These are phyloP conservation scores for Chrysotoxum bicinctum DNA, from an alignment of 2,888 invertebrate genomes.

Conservation along the genomic window DNA sequence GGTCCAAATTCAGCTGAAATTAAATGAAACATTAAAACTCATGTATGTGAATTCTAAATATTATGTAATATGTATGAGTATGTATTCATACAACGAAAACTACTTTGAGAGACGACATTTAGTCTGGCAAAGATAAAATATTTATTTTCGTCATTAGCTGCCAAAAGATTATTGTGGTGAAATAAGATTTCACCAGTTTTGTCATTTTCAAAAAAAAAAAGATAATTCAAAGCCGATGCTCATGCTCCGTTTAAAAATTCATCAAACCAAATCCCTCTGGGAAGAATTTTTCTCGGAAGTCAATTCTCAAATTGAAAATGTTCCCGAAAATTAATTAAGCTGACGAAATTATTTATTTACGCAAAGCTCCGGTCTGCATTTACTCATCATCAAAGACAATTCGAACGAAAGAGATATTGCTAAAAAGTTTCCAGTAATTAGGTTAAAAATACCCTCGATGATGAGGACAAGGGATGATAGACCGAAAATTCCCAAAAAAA, in stretches of 20 bases:
- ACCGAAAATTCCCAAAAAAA: neutral
- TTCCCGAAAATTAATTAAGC: slow-evolving; percentile 3
- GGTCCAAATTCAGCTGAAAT: slow-evolving; percentile 21
- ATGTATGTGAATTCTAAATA: too few species aligned
- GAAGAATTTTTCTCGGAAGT: slow-evolving; percentile 40
- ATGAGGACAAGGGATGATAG: neutral
- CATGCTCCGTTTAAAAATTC: slow-evolving; percentile 39
- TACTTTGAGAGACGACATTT: slow-evolving; percentile 39
- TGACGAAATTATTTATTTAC: slow-evolving; percentile 1
- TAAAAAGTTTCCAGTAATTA: slow-evolving; percentile 23
- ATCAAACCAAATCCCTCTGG: neutral
- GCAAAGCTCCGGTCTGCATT: neutral
- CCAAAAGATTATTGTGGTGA: slow-evolving; percentile 37
- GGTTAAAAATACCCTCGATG: slow-evolving; percentile 26
- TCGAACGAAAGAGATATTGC: neutral
- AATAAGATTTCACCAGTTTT: slow-evolving; percentile 49
- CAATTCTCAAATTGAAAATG: neutral
- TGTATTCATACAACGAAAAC: neutral
- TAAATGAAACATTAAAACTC: neutral
- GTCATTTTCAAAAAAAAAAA: slow-evolving; percentile 10
- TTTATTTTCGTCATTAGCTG: slow-evolving; percentile 24
- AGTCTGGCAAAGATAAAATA: slow-evolving; percentile 49
- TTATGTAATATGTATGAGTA: too few species aligned
- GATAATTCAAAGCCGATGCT: neutral
- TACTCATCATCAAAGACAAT: slow-evolving; percentile 15